A percentile compares a stretch with the other conserved stretches of the same genome.
These are phyloP conservation scores for Laupala kohalensis DNA, from an alignment of 1,140 invertebrate genomes.

Conservation along the genomic window DNA sequence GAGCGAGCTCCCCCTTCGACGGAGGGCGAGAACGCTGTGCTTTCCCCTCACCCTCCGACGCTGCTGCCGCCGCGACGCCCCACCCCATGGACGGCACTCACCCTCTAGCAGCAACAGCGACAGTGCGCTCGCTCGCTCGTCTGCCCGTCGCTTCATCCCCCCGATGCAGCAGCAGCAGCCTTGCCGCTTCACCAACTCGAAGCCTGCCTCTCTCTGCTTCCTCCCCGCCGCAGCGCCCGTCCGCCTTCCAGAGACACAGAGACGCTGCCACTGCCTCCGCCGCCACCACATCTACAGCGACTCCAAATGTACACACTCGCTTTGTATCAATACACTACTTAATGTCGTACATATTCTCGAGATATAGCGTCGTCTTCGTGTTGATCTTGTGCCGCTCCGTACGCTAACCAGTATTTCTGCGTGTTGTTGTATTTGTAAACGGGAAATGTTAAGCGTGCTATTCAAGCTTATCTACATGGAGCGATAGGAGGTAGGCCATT, in stretches of 20 bases:
- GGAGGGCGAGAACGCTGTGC: background rate
- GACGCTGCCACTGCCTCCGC: no score
- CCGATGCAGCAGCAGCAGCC: background rate
- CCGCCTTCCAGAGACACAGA: background rate
- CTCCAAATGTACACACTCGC: background rate
- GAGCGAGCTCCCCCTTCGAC: no score
- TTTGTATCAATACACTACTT: background rate
- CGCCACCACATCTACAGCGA: no score
- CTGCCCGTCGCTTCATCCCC: no score
- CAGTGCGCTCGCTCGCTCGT: slow-evolving; percentile 8
- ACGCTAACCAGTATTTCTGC: background rate
- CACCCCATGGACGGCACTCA: slow-evolving; percentile 9
- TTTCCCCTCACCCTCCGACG: background rate
- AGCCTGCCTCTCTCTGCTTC: background rate
- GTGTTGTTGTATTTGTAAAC: no score
- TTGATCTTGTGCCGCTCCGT: background rate
- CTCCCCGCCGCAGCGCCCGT: background rate
- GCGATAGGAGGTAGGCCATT: no score
- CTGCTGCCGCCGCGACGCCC: slow-evolving; percentile 15
- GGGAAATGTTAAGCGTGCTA: no score
- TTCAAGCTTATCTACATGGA: no score
- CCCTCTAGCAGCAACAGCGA: background rate
- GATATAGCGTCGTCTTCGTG: no score
- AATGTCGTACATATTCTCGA: background rate
- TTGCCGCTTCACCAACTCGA: background rate